A percentile compares a stretch with the other conserved stretches of the same genome.
Conservation (phyloP, 2,888 invertebrate genomes). For the Xanthia togata region DNA sequence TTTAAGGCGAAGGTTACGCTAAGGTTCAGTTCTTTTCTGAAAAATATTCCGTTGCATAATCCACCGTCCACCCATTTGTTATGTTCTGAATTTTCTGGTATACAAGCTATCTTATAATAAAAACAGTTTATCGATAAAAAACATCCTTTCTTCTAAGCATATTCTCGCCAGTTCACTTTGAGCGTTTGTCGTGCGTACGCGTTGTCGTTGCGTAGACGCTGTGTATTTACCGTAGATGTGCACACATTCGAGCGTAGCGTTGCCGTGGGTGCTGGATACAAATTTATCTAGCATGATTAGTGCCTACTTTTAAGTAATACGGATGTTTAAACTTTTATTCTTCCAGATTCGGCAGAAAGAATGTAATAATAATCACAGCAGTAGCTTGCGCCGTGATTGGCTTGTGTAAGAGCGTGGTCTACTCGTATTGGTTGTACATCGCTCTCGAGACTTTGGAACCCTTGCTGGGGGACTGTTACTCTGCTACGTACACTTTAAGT, state of each 20-base stretch:
- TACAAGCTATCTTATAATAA: not conserved
- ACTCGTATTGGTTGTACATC: constrained; percentile 58
- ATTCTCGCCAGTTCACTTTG: not conserved
- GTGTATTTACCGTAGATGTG: not conserved
- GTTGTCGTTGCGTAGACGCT: not conserved
- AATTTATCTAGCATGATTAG: not conserved
- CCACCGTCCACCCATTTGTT: too few relatives aligned
- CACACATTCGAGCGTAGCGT: not conserved
- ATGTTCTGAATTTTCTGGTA: too few relatives aligned
- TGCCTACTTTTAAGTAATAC: not conserved
- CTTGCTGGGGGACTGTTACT: constrained; percentile 71
- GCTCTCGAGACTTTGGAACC: constrained; percentile 70
- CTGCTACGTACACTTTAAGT: constrained; percentile 72
- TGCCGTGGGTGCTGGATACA: not conserved
- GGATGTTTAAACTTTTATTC: not conserved
- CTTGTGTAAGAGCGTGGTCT: constrained; percentile 49
- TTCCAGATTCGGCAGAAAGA: constrained; percentile 61
- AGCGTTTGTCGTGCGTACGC: not conserved
- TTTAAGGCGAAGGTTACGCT: not conserved
- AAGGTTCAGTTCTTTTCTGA: not conserved
- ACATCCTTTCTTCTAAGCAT: not conserved
- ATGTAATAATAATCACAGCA: constrained; percentile 38
- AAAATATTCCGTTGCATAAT: constrained; percentile 4
- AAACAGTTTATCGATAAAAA: too few relatives aligned
- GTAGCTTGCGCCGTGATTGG: constrained; percentile 49